Evolutionary conservation across 2,113 vertebrate genomes (phyloP).

Genomic region (Martes martes): DNA sequence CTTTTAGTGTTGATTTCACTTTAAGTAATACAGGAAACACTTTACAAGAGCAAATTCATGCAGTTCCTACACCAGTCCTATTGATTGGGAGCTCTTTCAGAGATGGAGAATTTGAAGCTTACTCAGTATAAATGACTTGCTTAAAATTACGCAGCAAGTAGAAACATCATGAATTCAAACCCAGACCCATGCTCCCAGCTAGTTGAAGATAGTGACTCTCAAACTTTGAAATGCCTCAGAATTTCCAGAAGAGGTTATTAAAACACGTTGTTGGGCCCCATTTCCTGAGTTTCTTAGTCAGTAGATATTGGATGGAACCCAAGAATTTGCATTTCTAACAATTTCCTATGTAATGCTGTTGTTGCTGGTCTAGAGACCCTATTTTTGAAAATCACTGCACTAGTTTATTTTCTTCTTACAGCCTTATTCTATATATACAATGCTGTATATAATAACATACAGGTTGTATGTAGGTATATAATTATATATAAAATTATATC

Average conservation of each 20-base stretch:
- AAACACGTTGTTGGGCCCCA: background rate
- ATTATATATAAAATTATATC: background rate
- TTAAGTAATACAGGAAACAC: background rate
- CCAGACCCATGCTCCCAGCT: background rate
- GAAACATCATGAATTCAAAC: background rate
- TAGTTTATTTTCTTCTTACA: background rate
- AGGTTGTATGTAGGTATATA: background rate
- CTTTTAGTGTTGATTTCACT: background rate
- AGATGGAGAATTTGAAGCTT: background rate
- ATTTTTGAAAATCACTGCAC: background rate
- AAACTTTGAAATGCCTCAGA: background rate
- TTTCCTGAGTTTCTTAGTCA: background rate
- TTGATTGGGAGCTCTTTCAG: background rate
- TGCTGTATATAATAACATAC: background rate
- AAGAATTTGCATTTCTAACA: background rate
- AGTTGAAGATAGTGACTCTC: background rate
- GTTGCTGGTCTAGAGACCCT: background rate
- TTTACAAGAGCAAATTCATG: background rate
- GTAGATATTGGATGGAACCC: background rate
- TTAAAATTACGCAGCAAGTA: background rate
- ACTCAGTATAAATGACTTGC: background rate
- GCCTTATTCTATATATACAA: background rate
- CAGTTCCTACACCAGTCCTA: background rate
- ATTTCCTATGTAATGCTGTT: background rate
- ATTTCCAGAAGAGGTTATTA: background rate